Evolutionary conservation across 2,113 vertebrate genomes (phyloP).

Genomic region (Nothocercus julius): DNA sequence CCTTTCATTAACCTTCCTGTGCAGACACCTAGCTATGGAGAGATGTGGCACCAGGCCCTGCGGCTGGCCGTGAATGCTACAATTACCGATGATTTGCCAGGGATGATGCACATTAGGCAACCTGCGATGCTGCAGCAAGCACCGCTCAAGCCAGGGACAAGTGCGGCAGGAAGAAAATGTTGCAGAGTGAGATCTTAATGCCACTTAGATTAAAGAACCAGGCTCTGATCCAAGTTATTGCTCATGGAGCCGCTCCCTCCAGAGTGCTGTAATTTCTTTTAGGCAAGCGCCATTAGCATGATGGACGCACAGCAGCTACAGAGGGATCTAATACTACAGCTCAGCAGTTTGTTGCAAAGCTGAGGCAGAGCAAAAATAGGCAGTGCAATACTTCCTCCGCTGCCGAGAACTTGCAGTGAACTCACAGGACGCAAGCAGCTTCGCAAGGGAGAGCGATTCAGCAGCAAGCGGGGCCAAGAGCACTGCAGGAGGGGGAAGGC

Average conservation of each 20-base stretch:
- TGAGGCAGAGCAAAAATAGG: neutral
- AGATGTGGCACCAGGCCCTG: neutral
- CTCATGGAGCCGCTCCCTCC: neutral
- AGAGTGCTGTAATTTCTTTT: neutral
- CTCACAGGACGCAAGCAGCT: neutral
- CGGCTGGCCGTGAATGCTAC: rapidly evolving
- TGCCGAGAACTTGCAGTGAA: neutral
- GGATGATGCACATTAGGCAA: neutral
- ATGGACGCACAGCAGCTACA: neutral
- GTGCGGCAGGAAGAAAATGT: neutral
- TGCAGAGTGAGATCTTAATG: neutral
- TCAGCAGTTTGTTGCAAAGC: neutral
- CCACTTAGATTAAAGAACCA: neutral
- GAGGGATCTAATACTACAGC: neutral
- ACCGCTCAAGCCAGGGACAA: neutral
- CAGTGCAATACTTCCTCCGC: neutral
- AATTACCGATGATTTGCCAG: neutral
- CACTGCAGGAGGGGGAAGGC: neutral
- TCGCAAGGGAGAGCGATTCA: neutral
- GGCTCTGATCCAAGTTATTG: neutral
- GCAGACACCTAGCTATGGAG: neutral
- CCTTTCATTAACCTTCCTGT: neutral
- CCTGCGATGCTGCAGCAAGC: neutral
- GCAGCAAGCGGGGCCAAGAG: neutral
- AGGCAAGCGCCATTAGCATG: neutral